phyloP scores from a whole-genome alignment of 2,797 vertebrate genomes.

The Galago senegalensis region DNA sequence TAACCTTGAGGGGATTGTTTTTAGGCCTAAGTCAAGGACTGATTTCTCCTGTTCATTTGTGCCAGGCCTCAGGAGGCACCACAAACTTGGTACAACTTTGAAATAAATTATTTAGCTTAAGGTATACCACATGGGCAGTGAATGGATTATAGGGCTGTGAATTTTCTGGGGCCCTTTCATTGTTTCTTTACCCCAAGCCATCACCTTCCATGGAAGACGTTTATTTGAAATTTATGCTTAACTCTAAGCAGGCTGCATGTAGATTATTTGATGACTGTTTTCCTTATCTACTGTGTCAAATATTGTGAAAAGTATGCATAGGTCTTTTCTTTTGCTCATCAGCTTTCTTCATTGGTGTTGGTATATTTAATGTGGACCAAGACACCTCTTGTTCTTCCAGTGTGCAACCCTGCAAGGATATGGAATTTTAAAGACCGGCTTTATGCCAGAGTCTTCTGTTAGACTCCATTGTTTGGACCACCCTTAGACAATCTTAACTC shows the following conservation, averaged over 20 bases:
- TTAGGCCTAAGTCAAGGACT: not conserved
- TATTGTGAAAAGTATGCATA: too few species aligned
- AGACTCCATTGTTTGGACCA: not conserved
- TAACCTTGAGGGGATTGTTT: not conserved
- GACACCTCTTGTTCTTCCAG: too few species aligned
- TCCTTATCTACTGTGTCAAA: too few species aligned
- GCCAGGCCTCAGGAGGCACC: too few species aligned
- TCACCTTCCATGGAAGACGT: not conserved
- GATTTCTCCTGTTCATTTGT: not conserved
- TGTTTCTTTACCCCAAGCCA: not conserved
- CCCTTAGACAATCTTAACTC: not conserved
- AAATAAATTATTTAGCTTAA: not conserved
- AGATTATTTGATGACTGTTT: too few species aligned
- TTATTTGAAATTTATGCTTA: not conserved
- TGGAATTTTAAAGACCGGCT: not conserved
- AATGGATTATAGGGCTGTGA: not conserved
- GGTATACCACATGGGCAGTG: not conserved
- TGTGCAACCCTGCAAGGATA: not conserved
- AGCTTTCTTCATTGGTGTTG: too few species aligned
- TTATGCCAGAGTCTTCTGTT: not conserved
- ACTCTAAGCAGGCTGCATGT: not conserved
- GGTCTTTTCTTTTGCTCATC: too few species aligned
- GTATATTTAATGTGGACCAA: too few species aligned
- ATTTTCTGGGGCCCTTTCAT: not conserved
- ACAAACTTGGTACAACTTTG: not conserved